Percentiles rank a stretch among this genome's conserved stretches.
Conservation (phyloP, 2,797 vertebrate species). For the Falco novaeseelandiae region DNA sequence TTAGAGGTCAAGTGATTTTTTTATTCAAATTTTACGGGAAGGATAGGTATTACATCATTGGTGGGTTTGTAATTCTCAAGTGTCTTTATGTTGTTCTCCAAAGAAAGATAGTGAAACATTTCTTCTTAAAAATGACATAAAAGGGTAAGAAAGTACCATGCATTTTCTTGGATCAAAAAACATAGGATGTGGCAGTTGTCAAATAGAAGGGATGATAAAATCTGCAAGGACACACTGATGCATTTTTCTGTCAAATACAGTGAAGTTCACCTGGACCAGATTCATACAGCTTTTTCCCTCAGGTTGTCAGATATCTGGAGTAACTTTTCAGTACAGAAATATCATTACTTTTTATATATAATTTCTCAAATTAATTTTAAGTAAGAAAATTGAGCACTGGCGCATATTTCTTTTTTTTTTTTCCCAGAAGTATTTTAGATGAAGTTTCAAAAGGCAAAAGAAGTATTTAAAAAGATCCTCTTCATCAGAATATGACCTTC, state of each 20-base stretch:
- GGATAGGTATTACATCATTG: neutral
- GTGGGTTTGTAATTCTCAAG: neutral
- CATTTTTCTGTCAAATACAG: neutral
- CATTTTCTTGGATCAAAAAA: neutral
- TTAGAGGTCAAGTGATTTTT: neutral
- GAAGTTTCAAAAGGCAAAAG: neutral
- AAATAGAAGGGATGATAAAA: neutral
- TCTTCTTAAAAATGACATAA: neutral
- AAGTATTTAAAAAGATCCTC: neutral
- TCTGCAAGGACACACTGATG: neutral
- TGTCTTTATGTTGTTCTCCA: neutral
- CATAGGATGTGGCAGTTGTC: neutral
- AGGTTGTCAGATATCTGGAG: neutral
- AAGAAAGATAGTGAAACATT: neutral
- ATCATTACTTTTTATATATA: neutral
- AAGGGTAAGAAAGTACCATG: neutral
- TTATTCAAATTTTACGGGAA: neutral
- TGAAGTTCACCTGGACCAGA: neutral
- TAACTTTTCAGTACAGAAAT: neutral
- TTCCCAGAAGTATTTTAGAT: neutral
- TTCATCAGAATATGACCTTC: slow-evolving; percentile 46
- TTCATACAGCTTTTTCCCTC: neutral
- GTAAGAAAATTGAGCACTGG: neutral
- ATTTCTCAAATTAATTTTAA: neutral
- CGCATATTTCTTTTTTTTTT: neutral